Percentiles rank a stretch among this genome's conserved stretches.
Conservation (phyloP, 1,140 invertebrate genomes). For the Sipha flava region DNA sequence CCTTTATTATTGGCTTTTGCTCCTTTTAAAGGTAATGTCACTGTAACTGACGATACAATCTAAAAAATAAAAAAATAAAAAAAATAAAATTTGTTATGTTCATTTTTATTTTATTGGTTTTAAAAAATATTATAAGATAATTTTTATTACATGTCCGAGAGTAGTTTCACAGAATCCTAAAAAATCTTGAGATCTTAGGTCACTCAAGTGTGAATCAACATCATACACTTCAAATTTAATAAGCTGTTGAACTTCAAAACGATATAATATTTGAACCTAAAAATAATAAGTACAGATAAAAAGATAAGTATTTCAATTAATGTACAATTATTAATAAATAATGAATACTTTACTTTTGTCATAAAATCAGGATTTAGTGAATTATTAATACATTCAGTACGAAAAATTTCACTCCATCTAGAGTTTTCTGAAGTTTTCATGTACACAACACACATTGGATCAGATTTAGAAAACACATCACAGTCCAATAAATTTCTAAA, state of each 20-base stretch:
- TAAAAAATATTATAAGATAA: no score
- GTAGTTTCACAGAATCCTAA: conserved; percentile 49
- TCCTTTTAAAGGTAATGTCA: conserved; percentile 37
- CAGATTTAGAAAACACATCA: conserved; percentile 55
- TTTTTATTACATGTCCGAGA: conserved; percentile 44
- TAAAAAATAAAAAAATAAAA: conserved; percentile 30
- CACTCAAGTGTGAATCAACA: conserved; percentile 46
- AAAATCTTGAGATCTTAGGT: conserved; percentile 50
- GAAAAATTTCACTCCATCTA: conserved; percentile 49
- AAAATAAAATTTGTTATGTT: background rate
- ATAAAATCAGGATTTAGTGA: conserved; percentile 52
- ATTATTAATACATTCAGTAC: conserved; percentile 54
- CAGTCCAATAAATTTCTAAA: conserved; percentile 50
- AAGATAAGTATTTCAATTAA: background rate
- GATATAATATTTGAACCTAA: conserved; percentile 43
- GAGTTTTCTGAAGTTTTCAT: conserved; percentile 44
- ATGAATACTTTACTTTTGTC: conserved; percentile 42
- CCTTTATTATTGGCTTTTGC: conserved; percentile 39
- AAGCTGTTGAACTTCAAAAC: conserved; percentile 48
- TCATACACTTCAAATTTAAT: conserved; percentile 50
- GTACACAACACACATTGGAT: conserved; percentile 54
- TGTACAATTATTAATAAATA: background rate
- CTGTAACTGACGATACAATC: conserved; percentile 42
- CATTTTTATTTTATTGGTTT: no score
- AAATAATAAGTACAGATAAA: background rate